Percentiles rank a stretch among this genome's conserved stretches.
Evolutionary conservation across 2,797 vertebrate species (phyloP).

Genomic region (Austrolebias charrua): DNA sequence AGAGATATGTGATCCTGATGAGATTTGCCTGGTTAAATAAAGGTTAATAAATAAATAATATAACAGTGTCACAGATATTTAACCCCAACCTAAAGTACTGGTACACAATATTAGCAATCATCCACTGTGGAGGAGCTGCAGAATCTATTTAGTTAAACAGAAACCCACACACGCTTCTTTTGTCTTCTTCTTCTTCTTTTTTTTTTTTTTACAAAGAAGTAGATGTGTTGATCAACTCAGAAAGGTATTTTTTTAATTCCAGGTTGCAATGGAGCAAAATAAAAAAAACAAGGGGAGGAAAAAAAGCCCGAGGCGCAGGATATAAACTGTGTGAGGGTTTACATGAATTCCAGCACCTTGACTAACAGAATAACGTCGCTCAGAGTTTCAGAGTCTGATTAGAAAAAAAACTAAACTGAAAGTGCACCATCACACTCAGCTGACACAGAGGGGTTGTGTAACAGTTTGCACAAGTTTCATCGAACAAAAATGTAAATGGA

Average conservation of each 20-base stretch:
- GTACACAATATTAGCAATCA: not conserved
- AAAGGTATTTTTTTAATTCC: not conserved
- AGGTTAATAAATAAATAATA: too few species aligned
- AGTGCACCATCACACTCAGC: not conserved
- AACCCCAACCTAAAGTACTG: too few species aligned
- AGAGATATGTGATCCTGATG: too few species aligned
- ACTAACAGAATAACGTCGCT: constrained; percentile 4
- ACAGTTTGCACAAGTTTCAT: constrained; percentile 4
- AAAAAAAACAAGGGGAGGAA: too few species aligned
- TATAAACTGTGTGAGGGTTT: not conserved
- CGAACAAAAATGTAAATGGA: not conserved
- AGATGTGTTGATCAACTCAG: not conserved
- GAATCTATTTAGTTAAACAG: too few species aligned
- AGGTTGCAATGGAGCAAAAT: too few species aligned
- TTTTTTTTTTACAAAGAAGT: not conserved
- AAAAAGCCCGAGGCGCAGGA: not conserved
- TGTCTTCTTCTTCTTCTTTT: too few species aligned
- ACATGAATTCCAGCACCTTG: not conserved
- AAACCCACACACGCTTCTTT: too few species aligned
- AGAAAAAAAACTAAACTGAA: constrained; percentile 1
- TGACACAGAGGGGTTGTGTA: constrained; percentile 2
- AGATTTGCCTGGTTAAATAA: too few species aligned
- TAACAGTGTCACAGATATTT: too few species aligned
- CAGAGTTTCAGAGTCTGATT: not conserved
- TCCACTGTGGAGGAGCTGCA: not conserved